Evolutionary conservation across 2,113 vertebrate species (phyloP).

Genomic region (Beaufortia kweichowensis): DNA sequence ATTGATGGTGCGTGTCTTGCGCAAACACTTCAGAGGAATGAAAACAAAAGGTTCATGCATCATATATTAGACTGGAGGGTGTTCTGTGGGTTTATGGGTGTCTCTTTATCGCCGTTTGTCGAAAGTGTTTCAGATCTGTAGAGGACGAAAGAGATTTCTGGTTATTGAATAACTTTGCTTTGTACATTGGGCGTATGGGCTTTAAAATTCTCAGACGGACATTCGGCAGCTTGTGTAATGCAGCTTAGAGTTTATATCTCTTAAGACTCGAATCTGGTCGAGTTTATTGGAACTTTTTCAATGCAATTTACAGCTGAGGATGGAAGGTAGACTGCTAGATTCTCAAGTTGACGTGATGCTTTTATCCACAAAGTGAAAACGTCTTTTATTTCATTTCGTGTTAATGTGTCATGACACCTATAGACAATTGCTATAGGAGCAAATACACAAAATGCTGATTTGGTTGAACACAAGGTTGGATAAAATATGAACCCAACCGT

Average conservation of each 20-base stretch:
- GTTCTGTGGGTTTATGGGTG: slow-evolving; percentile 1
- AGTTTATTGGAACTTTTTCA: neutral
- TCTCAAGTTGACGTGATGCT: no score
- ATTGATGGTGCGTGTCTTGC: neutral
- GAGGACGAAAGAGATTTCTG: neutral
- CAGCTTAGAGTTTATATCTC: neutral
- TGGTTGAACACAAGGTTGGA: no score
- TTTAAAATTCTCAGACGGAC: neutral
- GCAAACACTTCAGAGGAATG: neutral
- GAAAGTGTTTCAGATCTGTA: neutral
- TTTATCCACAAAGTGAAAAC: no score
- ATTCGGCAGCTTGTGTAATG: neutral
- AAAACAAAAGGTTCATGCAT: slow-evolving; percentile 22
- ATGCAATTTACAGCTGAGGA: neutral
- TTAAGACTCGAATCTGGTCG: neutral
- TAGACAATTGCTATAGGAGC: no score
- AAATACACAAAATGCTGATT: no score
- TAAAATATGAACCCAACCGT: no score
- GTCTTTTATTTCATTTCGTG: no score
- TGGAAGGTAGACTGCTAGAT: no score
- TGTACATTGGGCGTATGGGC: neutral
- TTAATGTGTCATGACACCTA: no score
- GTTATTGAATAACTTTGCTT: slow-evolving; percentile 26
- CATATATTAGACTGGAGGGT: neutral
- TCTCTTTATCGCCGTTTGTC: slow-evolving; percentile 10